These are phyloP conservation scores for Pecten maximus DNA, from an alignment of 2,888 invertebrate genomes.

Conservation along the genomic window DNA sequence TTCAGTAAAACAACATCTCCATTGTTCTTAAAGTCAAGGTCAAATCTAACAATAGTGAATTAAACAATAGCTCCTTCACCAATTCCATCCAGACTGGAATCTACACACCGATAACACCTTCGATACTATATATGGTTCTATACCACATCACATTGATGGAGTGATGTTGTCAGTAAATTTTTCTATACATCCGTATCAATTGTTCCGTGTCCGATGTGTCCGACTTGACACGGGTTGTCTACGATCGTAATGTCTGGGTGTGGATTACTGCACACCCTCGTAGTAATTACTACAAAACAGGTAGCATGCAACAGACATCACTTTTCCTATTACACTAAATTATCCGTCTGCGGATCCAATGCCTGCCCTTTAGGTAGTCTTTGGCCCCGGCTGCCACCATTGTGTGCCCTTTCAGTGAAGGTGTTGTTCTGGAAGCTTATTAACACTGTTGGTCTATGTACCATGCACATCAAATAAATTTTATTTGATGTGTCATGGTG, in stretches of 20 bases:
- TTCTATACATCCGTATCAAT: neutral
- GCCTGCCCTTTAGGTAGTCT: neutral
- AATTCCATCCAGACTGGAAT: neutral
- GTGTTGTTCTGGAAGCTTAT: neutral
- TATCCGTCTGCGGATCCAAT: slow-evolving; percentile 18
- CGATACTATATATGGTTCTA: neutral
- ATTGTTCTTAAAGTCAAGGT: neutral
- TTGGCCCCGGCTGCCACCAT: neutral
- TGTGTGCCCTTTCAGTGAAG: neutral
- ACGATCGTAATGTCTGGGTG: neutral
- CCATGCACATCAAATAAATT: neutral
- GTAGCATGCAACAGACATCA: neutral
- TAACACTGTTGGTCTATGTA: neutral
- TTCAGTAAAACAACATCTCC: neutral
- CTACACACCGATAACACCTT: neutral
- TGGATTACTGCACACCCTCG: neutral
- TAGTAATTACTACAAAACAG: neutral
- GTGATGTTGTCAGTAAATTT: neutral
- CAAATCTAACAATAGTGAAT: neutral
- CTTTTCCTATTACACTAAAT: neutral
- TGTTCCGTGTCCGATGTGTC: neutral
- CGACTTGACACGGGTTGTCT: neutral
- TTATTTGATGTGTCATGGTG: neutral
- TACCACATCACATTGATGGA: neutral
- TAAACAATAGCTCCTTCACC: neutral